Percentiles rank a stretch among this genome's conserved stretches.
Evolutionary conservation across 2,113 vertebrate genomes (phyloP).

Genomic region (Alaudala cheleensis): DNA sequence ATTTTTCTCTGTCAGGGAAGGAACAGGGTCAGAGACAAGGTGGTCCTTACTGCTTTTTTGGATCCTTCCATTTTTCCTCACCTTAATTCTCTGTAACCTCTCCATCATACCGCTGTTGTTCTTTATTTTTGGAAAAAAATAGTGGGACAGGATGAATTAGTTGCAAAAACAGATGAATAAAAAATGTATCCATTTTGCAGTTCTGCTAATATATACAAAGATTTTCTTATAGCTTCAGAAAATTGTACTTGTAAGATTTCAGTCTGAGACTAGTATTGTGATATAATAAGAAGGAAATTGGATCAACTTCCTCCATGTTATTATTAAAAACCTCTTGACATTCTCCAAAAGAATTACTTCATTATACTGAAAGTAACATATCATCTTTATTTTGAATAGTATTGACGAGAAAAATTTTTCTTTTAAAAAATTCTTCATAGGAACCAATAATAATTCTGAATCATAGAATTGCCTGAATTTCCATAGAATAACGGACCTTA

Average conservation of each 20-base stretch:
- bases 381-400: neutral
- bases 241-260: neutral
- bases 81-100: neutral
- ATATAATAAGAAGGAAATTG: conserved; percentile 1
- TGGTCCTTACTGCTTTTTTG: neutral
- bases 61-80: neutral
- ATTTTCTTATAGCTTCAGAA: neutral
- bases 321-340: neutral
- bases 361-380: neutral
- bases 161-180: neutral
- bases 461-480: neutral
- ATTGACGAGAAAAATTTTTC: neutral
- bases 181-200: neutral
- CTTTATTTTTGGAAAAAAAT: neutral
- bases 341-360: neutral
- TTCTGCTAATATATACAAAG: neutral
- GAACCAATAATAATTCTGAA: neutral
- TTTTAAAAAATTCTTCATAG: neutral
- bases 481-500: neutral
- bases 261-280: neutral
- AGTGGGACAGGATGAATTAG: neutral
- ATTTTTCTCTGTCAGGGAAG: neutral
- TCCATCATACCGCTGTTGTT: neutral
- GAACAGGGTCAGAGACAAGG: neutral
- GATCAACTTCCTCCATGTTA: neutral